Base-by-base conservation (phyloP, 92 coral and sea anemone species). In the Palythoa grandis region DNA sequence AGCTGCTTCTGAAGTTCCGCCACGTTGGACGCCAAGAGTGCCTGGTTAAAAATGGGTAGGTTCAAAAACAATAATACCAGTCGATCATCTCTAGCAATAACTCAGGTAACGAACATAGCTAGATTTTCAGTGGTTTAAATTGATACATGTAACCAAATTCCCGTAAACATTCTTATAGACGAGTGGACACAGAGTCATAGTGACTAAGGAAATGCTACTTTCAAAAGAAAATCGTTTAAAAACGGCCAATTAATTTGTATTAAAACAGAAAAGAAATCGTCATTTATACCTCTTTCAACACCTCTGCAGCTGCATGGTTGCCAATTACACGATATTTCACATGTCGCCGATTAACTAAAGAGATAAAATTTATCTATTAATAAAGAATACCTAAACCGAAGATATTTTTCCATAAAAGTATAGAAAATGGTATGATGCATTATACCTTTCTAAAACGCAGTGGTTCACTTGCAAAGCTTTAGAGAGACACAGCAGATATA, bases 251-350 rank as follows among this genome's bases (percentile, higher is more conserved):
- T 43, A 8, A 43, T 43, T 29, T 29, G 35, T 29, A 29, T 29
- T 29, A 29, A 29, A 29, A 1, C 35, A 29, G 35, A 29, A 29
- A 29, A 22, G 5, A 37, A 69, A 20, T 11, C 20, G 52, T 48
- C 29, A 9, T 52, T 53, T 87, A 56, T 67, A 94, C 98, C 96
- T 97, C 99, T 85, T 89, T 95, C 52, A 97, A 88, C 17, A 97
- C 89, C 54, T 97, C 99, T 47, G 98, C 99, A 4, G 94, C 95
- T 48, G 98, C 98, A 56, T 93, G 97, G 82, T 97, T 90, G 50
- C 98, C 99, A 87, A 95, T 86, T 43, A 94, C 94, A 50, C 98
- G 98, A 72, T 92, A 94, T 86, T 93, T 92, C 83, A 94, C 63
- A 85, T 94, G 98, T 69, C 90, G 88, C 47, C 95, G 93, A 73